These are phyloP conservation scores for Pimephales promelas DNA, from an alignment of 2,113 vertebrate genomes.

Conservation along the genomic window DNA sequence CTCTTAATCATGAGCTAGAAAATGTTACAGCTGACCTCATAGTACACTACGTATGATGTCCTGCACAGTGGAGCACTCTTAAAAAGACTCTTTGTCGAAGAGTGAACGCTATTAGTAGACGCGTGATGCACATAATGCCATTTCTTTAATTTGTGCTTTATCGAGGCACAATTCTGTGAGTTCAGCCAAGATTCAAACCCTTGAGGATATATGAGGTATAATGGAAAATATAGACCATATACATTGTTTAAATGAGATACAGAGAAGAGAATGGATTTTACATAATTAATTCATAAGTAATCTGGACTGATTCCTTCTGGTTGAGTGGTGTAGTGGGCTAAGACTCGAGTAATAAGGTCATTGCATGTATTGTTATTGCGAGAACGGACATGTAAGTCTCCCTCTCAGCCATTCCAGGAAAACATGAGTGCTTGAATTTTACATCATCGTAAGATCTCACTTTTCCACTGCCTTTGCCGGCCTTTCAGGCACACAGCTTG, in stretches of 20 bases:
- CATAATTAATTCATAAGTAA: background rate
- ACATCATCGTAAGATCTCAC: constrained; percentile 18
- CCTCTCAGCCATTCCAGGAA: constrained; percentile 37
- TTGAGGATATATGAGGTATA: background rate
- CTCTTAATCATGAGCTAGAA: background rate
- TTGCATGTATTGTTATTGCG: background rate
- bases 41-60: background rate
- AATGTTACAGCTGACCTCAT: background rate
- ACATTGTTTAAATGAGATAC: background rate
- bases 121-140: constrained; percentile 16
- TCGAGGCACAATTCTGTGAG: background rate
- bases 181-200: background rate
- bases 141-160: constrained; percentile 5
- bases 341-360: background rate
- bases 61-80: background rate
- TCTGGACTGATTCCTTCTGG: background rate
- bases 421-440: constrained; percentile 42
- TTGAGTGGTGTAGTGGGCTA: background rate
- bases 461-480: constrained; percentile 39
- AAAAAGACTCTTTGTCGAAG: background rate
- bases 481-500: constrained; percentile 21
- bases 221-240: background rate
- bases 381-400: background rate
- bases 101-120: background rate
- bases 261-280: background rate